Conservation (phyloP, 2,888 invertebrate species). For the Fragum sueziense region DNA sequence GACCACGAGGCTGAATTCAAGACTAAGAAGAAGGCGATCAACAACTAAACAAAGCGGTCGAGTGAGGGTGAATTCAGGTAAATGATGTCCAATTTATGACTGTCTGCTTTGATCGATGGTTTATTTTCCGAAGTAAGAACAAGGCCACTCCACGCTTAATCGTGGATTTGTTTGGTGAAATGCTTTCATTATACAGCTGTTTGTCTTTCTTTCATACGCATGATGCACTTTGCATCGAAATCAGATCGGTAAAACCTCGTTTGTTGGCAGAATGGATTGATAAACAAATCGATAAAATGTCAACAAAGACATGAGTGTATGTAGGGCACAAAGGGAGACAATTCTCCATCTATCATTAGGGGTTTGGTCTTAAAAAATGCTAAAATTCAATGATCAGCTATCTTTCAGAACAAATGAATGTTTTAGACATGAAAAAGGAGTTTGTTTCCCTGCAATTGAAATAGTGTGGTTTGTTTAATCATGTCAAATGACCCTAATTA, state of each 20-base stretch:
- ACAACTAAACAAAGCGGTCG: constrained; percentile 53
- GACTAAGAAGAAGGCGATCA: constrained; percentile 54
- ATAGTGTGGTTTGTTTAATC: too few species aligned
- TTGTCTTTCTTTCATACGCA: too few species aligned
- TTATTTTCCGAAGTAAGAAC: neutral
- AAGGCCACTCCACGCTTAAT: neutral
- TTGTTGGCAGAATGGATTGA: constrained; percentile 4
- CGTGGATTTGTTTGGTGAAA: neutral
- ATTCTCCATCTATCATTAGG: neutral
- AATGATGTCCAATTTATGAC: constrained; percentile 32
- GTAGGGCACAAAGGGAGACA: constrained; percentile 49
- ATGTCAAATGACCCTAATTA: too few species aligned
- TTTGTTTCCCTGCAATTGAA: too few species aligned
- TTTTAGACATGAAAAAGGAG: too few species aligned
- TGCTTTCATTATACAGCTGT: too few species aligned
- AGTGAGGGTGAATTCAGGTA: constrained; percentile 60
- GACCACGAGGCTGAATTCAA: constrained; percentile 72
- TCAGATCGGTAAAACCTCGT: neutral
- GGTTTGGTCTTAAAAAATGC: too few species aligned
- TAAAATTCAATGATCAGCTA: too few species aligned
- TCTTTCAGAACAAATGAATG: too few species aligned
- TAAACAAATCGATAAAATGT: constrained; percentile 39
- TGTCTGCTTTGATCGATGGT: constrained; percentile 28
- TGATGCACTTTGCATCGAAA: too few species aligned
- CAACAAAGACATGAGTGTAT: constrained; percentile 47